Base-by-base conservation (phyloP, 2,797 vertebrate genomes). In the Sebastes dallii region DNA sequence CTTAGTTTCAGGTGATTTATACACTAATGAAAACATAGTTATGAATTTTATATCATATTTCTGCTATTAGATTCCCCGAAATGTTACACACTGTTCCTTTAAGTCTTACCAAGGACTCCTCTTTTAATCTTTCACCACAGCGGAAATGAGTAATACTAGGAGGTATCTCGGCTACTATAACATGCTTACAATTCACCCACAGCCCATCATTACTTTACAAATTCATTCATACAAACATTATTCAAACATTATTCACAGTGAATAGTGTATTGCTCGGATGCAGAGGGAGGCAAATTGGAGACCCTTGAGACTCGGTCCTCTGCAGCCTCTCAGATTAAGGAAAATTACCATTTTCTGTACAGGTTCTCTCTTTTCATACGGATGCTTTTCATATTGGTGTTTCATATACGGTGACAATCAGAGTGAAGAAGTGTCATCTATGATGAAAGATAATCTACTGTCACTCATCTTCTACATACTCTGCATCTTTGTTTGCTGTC, bases 231-330 rank as follows among this genome's bases (percentile, higher is more conserved):
- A 12, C 22, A 73, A 36, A 79, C 54, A 72, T 67, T n/a, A 82
- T 50, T 69, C 69, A 77, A 30, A 66, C 25, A 65, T 25, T 70
- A 75, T 74, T 72, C 75, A 77, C 32, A 32, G 30, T 42, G 52
- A 66, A 27, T 24, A 29, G 30, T 24, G 39, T 22, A n/a, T 20
- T 60, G 18, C 13, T 6, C 3, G 14, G 46, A 30, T 58, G 34
- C 29, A 66, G 22, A 42, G 30, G 24, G 12, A 36, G 3, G 8
- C 1, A 36, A 8, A 24, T 6, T 36, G 24, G 56, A 50, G 30
- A 58, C 32, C 46, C 56, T 16, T 6, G 34, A 69, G 25, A 25
- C 5, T 62, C 16, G 7, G 36, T 59, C 30, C 52, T 52, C 25
- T 50, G 66, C 59, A 36, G 59, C 18, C 16, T 18, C 34, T 79